These are phyloP conservation scores for Semaprochilodus insignis DNA, from an alignment of 2,797 vertebrate genomes.

Conservation along the genomic window DNA sequence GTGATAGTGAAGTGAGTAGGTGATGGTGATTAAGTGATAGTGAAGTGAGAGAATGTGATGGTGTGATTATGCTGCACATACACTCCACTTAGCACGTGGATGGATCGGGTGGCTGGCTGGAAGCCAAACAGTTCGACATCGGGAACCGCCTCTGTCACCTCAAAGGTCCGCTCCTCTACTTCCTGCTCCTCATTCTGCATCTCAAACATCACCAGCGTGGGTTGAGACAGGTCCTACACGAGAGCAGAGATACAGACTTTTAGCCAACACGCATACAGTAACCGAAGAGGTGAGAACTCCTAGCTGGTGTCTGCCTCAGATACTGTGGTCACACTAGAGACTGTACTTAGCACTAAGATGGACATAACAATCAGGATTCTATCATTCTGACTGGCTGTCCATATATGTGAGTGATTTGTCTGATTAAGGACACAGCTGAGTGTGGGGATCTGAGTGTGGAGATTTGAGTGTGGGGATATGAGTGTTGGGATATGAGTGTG, in stretches of 20 bases:
- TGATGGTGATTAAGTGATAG: not conserved
- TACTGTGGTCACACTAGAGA: no score
- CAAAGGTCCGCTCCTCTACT: constrained; percentile 79
- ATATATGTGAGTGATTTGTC: no score
- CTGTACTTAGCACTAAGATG: no score
- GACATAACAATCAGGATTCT: no score
- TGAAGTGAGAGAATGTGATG: not conserved
- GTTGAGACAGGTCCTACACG: constrained; percentile 86
- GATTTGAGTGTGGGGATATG: no score
- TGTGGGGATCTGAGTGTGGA: no score
- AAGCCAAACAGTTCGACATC: constrained; percentile 85
- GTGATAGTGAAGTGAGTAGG: not conserved
- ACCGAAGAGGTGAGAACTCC: no score
- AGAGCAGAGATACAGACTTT: not conserved
- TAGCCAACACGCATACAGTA: no score
- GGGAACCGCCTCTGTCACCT: constrained; percentile 85
- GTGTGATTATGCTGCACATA: constrained; percentile 69
- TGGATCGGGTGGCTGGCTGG: constrained; percentile 80
- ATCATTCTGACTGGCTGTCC: no score
- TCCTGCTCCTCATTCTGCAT: constrained; percentile 80
- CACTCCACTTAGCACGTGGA: constrained; percentile 90
- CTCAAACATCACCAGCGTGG: constrained; percentile 84
- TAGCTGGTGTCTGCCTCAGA: no score
- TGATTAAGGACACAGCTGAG: no score
- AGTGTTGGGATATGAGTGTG: no score